These are phyloP conservation scores for Mizuhopecten yessoensis DNA, from an alignment of 1,140 invertebrate species.

Conservation along the genomic window DNA sequence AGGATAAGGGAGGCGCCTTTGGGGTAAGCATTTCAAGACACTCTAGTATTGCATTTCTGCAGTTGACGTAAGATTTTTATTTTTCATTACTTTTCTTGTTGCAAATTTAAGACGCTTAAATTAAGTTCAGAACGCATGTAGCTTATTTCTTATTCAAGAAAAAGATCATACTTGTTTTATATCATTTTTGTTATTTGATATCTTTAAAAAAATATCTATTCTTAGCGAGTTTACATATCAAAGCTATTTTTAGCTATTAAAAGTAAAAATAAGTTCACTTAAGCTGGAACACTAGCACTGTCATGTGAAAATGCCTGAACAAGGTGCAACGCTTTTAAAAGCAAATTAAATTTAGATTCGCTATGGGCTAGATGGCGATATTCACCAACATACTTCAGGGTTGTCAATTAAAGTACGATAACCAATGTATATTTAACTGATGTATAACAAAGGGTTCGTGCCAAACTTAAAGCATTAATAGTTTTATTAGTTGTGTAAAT, in stretches of 20 bases:
- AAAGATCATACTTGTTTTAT: too few relatives aligned
- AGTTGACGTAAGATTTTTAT: too few relatives aligned
- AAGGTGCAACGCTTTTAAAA: background rate
- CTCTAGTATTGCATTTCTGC: too few relatives aligned
- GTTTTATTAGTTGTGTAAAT: background rate
- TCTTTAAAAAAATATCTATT: too few relatives aligned
- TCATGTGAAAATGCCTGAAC: background rate
- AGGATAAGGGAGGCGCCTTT: slow-evolving; percentile 51
- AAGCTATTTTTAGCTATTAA: too few relatives aligned
- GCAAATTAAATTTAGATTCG: background rate
- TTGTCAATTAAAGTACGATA: background rate
- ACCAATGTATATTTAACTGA: background rate
- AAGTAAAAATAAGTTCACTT: too few relatives aligned
- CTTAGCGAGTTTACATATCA: too few relatives aligned
- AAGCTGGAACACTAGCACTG: background rate
- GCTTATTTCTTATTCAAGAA: too few relatives aligned
- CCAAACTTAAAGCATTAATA: background rate
- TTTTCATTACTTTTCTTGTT: too few relatives aligned
- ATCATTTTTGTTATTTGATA: too few relatives aligned
- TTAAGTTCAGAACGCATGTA: too few relatives aligned
- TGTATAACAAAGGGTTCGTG: background rate
- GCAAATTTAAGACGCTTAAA: too few relatives aligned
- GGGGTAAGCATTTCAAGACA: slow-evolving; percentile 45
- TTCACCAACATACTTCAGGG: background rate
- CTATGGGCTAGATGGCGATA: background rate